phyloP scores from a whole-genome alignment of 2,113 vertebrate genomes.

The Gavialis gangeticus region DNA sequence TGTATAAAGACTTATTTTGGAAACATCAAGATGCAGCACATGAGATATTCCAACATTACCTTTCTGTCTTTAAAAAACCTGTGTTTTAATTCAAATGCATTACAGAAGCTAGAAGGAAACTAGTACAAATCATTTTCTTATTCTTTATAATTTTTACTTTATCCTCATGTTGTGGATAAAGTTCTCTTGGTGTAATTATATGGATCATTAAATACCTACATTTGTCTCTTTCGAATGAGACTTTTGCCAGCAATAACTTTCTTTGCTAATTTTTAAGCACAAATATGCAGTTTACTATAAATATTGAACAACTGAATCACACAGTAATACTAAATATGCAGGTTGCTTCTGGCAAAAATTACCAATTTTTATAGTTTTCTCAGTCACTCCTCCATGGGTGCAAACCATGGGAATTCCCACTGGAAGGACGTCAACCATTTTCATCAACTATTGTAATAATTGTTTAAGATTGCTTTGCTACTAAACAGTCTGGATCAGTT shows the following conservation, averaged over 20 bases:
- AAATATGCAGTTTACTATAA: constrained; percentile 16
- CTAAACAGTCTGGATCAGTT: neutral
- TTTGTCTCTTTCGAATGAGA: constrained; percentile 39
- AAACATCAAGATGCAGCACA: constrained; percentile 11
- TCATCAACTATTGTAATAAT: neutral
- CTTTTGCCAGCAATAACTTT: neutral
- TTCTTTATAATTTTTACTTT: neutral
- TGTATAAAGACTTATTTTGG: constrained; percentile 7
- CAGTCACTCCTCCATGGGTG: neutral
- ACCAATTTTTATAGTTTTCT: neutral
- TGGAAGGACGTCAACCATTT: constrained; percentile 14
- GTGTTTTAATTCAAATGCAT: constrained; percentile 24
- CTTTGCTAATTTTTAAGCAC: constrained; percentile 25
- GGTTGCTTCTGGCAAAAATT: neutral
- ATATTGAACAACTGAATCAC: constrained; percentile 1
- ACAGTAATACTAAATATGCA: neutral
- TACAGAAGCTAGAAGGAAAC: constrained; percentile 39
- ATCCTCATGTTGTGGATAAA: neutral
- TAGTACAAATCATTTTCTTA: neutral
- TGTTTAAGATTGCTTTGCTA: neutral
- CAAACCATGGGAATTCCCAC: constrained; percentile 18
- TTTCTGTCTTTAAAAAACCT: constrained; percentile 24
- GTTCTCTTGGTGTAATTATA: constrained; percentile 36
- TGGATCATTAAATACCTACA: constrained; percentile 10
- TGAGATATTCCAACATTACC: neutral